Percentiles rank a stretch among this genome's conserved stretches.
phyloP scores from a whole-genome alignment of 2,888 invertebrate species.

The Drosophila peninsularis region DNA sequence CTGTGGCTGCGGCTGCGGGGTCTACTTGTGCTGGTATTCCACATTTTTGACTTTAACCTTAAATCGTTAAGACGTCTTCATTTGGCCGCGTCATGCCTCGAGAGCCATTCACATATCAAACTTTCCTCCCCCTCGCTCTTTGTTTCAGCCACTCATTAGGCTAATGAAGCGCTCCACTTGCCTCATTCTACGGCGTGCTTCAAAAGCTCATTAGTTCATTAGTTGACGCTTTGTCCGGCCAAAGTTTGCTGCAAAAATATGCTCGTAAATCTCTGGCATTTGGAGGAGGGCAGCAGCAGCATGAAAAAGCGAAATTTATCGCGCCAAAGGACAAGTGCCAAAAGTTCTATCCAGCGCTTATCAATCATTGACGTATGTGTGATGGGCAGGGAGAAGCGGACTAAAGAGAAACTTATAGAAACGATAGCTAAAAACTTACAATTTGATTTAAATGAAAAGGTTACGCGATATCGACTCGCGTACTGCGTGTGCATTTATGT shows the following conservation, averaged over 20 bases:
- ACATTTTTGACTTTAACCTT: conserved; percentile 66
- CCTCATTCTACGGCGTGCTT: conserved; percentile 29
- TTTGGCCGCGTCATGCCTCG: conserved; percentile 58
- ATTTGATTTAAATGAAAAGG: neutral
- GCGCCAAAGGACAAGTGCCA: conserved; percentile 69
- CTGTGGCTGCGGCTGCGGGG: neutral
- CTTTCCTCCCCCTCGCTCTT: neutral
- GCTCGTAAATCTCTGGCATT: conserved; percentile 71
- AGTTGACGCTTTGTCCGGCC: conserved; percentile 55
- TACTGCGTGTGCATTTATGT: neutral
- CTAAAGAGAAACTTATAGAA: neutral
- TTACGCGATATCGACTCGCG: neutral
- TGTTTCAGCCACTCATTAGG: conserved; percentile 61
- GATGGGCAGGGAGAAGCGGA: neutral
- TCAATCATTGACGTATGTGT: conserved; percentile 70
- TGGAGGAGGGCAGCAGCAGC: conserved; percentile 36
- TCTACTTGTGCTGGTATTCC: conserved; percentile 27
- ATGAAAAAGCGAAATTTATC: conserved; percentile 71
- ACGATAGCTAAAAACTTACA: neutral
- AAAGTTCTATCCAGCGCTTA: conserved; percentile 69
- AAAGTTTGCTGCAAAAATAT: conserved; percentile 73
- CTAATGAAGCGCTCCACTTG: conserved; percentile 61
- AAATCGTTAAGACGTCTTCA: conserved; percentile 58
- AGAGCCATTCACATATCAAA: neutral
- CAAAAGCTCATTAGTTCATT: conserved; percentile 69